Base-by-base conservation (phyloP, 2,888 invertebrate species). In the Agrotis ipsilon region DNA sequence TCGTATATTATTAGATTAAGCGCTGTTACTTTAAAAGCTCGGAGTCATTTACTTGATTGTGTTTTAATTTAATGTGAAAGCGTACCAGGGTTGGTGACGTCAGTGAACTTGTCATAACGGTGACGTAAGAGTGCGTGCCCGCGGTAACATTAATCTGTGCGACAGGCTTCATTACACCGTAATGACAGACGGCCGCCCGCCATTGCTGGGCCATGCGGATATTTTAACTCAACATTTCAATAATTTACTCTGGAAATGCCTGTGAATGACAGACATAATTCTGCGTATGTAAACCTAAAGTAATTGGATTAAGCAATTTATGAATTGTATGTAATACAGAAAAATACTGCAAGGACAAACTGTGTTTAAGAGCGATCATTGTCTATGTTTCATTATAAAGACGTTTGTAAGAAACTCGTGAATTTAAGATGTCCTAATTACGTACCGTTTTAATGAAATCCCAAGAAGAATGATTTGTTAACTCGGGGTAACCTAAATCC, bases 21-120 rank as follows among this genome's bases (percentile, higher is more conserved):
- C 55, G 51, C 59, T 59, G 58, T 79, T 73, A 76, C 68, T 81
- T 82, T 80, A 76, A 76, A 82, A 82, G 70, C 70, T 76, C n/a
- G 27, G 65, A 67, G 64, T 79, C 63, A 75, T 79, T 70, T 69
- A 62, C 72, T 82, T 68, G 69, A 81, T 71, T 79, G 68, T 76
- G 64, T 58, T 71, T 75, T 72, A 72, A 81, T 79, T 72, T 58
- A 45, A 68, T 71, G 39, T 71, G 68, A 43, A 62, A 55, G 61
- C 43, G 43, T 69, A 49, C 43, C 51, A 18, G 59, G 62, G 48
- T 74, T 32, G 59, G 69, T 70, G 62, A 32, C 67, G 71, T 75
- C 78, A 68, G 58, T 64, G 58, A 61, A 62, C 63, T 68, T 71
- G 74, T 78, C 74, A 76, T 68, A 62, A 79, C 70, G 75, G 61